Evolutionary conservation across 2,888 invertebrate species (phyloP), one percentile per base, ranked within the genome.

Genomic region (Drosophila percnosoma): DNA sequence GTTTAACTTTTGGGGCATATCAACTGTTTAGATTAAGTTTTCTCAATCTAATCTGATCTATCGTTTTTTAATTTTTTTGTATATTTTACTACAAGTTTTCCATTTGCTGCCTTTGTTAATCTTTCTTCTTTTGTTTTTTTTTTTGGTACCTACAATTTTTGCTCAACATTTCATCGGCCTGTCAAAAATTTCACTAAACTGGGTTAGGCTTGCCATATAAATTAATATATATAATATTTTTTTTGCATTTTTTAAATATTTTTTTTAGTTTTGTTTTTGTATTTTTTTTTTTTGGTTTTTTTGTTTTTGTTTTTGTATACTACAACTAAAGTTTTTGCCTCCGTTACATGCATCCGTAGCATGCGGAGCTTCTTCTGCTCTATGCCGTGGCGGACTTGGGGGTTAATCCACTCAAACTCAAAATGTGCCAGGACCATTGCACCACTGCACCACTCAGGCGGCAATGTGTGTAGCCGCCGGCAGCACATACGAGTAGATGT

Each of bases 381-480:
- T 77, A 80, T 80, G 80, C 76, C 45, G 42, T 57, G 51, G 68
- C 73, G 78, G 65, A 62, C 15, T 29, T 8, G 73, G 40, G 68
- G 57, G 48, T 33, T 29, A 59, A 65, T 69, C 76, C 67, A 57
- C 66, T 76, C 85, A 85, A 86, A 86, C 86, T 85, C 86, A 76
- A 87, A 85, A 71, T 71, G 68, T 78, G 55, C 53, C 34, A n/a
- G 73, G 33, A 52, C 65, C 72, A 55, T 38, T 49, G 70, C 53
- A 70, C 55, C 69, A 69, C 69, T 42, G 63, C 53, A 52, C 57
- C 54, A 69, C 65, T 87, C 78, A 87, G 82, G 92, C 92, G 63
- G 92, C 91, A 77, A 92, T 92, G 73, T 92, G 92, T 62, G 92
- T 89, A 76, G 92, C 88, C 77, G 92, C 89, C 68, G 92, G 93